Base-by-base conservation (phyloP, 1,140 invertebrate species). In the Octopus sinensis region DNA sequence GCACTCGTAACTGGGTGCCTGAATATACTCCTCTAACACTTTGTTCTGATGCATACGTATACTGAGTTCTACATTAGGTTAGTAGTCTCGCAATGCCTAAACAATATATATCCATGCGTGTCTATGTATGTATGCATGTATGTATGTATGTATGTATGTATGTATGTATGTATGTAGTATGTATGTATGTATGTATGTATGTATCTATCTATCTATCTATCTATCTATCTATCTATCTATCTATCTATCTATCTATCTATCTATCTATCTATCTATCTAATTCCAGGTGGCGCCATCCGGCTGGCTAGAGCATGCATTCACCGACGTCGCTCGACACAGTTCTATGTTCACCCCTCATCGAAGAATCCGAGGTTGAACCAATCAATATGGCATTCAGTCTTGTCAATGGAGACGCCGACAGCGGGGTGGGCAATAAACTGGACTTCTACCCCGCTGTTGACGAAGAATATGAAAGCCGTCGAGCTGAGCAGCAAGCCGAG, bases 401-500 rank as follows among this genome's bases (percentile, higher is more conserved):
- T 56, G 51, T 68, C 62, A 68, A 56, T 54, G 54, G 53, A 51
- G 62, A 68, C 23, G 56, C 23, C 53, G 56, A 79, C 13, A 79
- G n/a, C 13, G 23, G 17, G 12, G 23, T 56, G 10, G 62, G 51
- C 9, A 68, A 53, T 23, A 30, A 73, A 53, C 30, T 52, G 5
- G 62, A 53, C 17, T 56, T 53, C 7, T 80, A 80, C 54, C 78
- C 80, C 30, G 81, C 62, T n/a, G 79, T 84, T 13, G 82, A 82
- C 13, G 81, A 82, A 79, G 79, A 81, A 4, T 80, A 84, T 78
- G 79, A 79, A 68, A 78, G 80, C 53, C 83, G 80, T 71, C 77
- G 84, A 10, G 82, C 83, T 30, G 81, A 81, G 56, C 79, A 82
- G 51, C 85, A 86, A 79, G 86, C 85, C 76, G 76, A 83, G 54